phyloP scores from a whole-genome alignment of 2,113 vertebrate species.

The Nesoenas mayeri region DNA sequence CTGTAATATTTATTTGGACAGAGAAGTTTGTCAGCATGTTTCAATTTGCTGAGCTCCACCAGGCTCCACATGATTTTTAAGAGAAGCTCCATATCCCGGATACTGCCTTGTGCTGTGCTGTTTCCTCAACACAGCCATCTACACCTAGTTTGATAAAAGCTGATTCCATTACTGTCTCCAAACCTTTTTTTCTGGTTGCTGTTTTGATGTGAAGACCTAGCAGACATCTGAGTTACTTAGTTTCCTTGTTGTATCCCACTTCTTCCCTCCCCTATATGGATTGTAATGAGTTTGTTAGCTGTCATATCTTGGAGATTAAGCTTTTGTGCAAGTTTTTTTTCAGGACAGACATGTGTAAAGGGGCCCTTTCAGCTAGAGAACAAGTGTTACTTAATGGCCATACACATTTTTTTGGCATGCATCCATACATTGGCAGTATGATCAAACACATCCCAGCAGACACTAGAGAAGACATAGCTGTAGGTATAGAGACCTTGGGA shows the following conservation, averaged over 20 bases:
- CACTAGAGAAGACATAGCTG: constrained; percentile 5
- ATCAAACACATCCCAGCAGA: constrained; percentile 34
- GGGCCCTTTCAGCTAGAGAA: constrained; percentile 34
- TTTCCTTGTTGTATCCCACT: not conserved
- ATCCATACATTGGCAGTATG: constrained; percentile 16
- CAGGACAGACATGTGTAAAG: constrained; percentile 36
- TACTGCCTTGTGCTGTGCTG: not conserved
- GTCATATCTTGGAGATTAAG: constrained; percentile 54
- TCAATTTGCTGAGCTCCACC: not conserved
- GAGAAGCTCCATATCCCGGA: not conserved
- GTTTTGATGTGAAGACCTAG: not conserved
- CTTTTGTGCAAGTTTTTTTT: constrained; percentile 22
- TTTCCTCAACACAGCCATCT: not conserved
- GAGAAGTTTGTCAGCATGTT: not conserved
- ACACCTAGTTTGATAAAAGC: not conserved
- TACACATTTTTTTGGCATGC: constrained; percentile 44
- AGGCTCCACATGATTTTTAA: not conserved
- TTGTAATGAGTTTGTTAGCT: constrained; percentile 47
- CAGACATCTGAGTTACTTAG: not conserved
- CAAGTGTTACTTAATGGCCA: constrained; percentile 49
- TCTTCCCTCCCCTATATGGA: not conserved
- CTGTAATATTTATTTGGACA: not conserved
- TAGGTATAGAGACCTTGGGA: constrained; percentile 2
- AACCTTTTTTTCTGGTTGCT: not conserved
- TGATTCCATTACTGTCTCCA: not conserved